Conservation (phyloP, 2,888 invertebrate species). For the Agrotis ipsilon region DNA sequence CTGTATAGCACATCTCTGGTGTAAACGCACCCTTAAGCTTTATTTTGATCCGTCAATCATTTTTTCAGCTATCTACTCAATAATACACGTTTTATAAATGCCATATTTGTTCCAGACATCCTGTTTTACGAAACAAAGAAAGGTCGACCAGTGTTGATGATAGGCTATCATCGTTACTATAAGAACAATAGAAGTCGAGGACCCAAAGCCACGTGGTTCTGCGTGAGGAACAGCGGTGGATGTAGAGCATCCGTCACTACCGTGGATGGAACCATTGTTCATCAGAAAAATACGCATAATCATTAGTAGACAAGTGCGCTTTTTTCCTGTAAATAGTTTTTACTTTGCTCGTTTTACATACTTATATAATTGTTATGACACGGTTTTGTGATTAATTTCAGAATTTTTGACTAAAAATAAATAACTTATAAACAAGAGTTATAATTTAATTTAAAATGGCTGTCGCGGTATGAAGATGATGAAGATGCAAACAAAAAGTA, state of each 20-base stretch:
- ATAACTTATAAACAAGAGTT: too few species aligned
- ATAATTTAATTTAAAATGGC: background rate
- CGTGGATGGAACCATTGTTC: constrained; percentile 43
- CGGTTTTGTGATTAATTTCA: too few species aligned
- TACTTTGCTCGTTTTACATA: too few species aligned
- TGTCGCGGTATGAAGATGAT: background rate
- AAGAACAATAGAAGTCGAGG: constrained; percentile 71
- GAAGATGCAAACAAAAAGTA: background rate
- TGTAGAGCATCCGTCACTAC: constrained; percentile 56
- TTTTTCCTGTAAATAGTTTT: background rate
- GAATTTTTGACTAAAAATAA: too few species aligned
- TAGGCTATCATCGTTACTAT: constrained; percentile 72
- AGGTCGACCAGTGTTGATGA: constrained; percentile 71
- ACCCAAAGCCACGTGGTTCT: constrained; percentile 73
- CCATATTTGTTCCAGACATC: constrained; percentile 46
- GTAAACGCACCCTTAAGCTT: too few species aligned
- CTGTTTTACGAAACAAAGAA: constrained; percentile 56
- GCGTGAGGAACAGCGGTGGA: constrained; percentile 64
- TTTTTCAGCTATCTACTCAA: background rate
- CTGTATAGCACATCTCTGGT: too few species aligned
- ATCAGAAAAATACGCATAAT: constrained; percentile 48
- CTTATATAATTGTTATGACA: too few species aligned
- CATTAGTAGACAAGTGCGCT: constrained; percentile 28
- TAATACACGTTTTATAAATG: background rate
- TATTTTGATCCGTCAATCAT: background rate